Conservation (phyloP, 1,140 invertebrate species). For the Nautilus pompilius region DNA sequence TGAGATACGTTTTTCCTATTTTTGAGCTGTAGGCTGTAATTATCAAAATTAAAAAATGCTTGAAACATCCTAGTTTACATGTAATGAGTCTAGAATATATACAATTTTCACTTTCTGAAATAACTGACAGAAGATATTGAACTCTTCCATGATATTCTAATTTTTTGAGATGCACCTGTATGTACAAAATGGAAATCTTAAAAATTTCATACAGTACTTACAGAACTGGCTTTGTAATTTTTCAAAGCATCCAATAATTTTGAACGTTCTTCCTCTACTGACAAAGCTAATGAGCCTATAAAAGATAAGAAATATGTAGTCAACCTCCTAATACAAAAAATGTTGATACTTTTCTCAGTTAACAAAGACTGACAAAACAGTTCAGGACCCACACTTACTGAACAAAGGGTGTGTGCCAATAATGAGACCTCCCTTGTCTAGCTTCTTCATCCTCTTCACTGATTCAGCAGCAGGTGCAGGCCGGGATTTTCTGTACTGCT, state of each 20-base stretch:
- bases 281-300: not conserved
- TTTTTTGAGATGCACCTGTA: not conserved
- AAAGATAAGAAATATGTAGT: not conserved
- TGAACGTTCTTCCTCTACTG: slow-evolving; percentile 25
- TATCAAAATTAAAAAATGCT: too few species aligned
- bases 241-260: slow-evolving; percentile 73
- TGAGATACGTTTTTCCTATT: too few species aligned
- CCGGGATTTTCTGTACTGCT: slow-evolving; percentile 82
- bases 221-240: slow-evolving; percentile 77
- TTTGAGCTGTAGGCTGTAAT: too few species aligned
- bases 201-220: slow-evolving; percentile 59
- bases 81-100: too few species aligned
- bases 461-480: slow-evolving; percentile 85
- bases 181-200: not conserved
- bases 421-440: slow-evolving; percentile 31
- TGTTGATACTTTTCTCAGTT: not conserved
- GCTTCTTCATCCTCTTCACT: slow-evolving; percentile 74
- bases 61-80: too few species aligned
- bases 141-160: not conserved
- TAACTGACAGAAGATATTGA: too few species aligned
- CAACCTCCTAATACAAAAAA: not conserved
- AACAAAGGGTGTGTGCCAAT: slow-evolving; percentile 66
- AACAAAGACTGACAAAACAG: not conserved
- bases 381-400: slow-evolving; percentile 30
- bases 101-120: too few species aligned